Evolutionary conservation across 2,888 invertebrate genomes (phyloP), one percentile per base, ranked within the genome.

Genomic region (Anoplius nigerrimus): DNA sequence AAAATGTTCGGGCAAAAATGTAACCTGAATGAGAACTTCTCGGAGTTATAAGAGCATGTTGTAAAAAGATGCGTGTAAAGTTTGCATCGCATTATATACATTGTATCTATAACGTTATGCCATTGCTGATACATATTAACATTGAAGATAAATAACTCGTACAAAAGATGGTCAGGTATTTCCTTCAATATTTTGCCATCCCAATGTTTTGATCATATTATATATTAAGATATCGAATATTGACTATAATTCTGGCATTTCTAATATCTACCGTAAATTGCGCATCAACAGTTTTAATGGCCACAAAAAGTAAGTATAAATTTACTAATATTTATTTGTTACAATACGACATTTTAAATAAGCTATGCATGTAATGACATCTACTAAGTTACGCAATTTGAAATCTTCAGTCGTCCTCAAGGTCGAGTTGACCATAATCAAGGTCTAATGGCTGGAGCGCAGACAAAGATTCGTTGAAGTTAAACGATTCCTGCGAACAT

Each of bases 371-470:
- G 43, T 22, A 22, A 57, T 21, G 59, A 59, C 43, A 59, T 27
- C 16, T 16, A 46, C 18, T 42, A 62, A 15, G 22, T 42, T 62
- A 34, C 53, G 66, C 43, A 54, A 62, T 24, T 18, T 53, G 45
- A 13, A 43, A 46, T 66, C 6, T 34, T 83, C 66, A 84, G 57
- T 82, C 80, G 45, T 83, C 81, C 21, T 86, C 86, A 56, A 74
- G 60, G 52, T 86, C 84, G 55, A 81, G 72, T 71, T 84, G 84
- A 58, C 79, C 76, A 46, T 87, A 87, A 74, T 88, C 87, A 46
- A 80, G 22, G 8, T 58, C 65, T 42, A 81, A 52, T 4, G 83
- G 79, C 20, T 86, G 86, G 5, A 87, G 72, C 16, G 76, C 74
- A 20, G 82, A 73, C 54, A 85, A 48, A 5, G 83, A 78, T 57